Evolutionary conservation across 2,888 invertebrate species (phyloP), one percentile per base, ranked within the genome.

Genomic region (Temnothorax rugatulus): DNA sequence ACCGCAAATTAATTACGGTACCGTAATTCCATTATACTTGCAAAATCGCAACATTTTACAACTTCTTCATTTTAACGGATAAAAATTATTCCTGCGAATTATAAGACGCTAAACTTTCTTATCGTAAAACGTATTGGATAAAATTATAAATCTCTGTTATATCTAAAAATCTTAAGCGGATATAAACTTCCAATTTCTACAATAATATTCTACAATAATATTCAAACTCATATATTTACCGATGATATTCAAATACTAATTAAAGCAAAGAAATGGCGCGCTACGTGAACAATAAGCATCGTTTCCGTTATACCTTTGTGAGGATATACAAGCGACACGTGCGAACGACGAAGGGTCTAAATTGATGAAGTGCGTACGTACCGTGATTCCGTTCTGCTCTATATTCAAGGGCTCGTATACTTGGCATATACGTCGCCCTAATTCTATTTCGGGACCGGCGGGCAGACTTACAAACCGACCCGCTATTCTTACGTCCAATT

Each of bases 391-490:
- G 54, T 54, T 29, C 41, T 57, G 50, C 68, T 73, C 61, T 71
- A 63, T 71, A 59, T 77, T 61, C 71, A 61, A 82, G 50, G 64
- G 73, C 13, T 41, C 64, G 47, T 47, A 18, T 21, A 47, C 83
- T 57, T 50, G 47, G 9, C 38, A 34, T 59, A 44, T 64, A 41
- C 64, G 63, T 64, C 13, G 74, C 54, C 74, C 54, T 34, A 64
- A 74, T 66, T 88, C 88, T 88, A 88, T 88, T 88, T 86, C 64
- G n/a, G 38, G 76, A 81, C 41, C 13, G 47, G 25, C 54, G 21
- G 9, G 44, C 21, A 44, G 81, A 77, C 81, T 76, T 54, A 74
- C 47, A 74, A 57, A 82, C 54, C 29, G 57, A 38, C 34, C 8
- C 11, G 41, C 44, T 59, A 57, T 66, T 76, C 54, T 47, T 59